phyloP scores from a whole-genome alignment of 2,113 vertebrate genomes.

The Vireo altiloquus region DNA sequence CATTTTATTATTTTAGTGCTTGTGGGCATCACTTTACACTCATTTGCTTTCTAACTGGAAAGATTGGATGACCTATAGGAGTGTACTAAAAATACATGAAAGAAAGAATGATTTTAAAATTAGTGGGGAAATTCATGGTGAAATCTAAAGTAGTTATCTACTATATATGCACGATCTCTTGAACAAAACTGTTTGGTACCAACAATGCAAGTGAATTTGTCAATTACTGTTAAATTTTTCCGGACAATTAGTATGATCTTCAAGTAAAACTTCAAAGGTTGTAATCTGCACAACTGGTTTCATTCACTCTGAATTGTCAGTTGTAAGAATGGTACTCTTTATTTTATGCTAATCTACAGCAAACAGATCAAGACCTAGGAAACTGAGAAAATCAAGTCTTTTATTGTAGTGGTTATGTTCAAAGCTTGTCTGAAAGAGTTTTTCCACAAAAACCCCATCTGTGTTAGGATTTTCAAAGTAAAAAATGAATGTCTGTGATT shows the following conservation, averaged over 20 bases:
- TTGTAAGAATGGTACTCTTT: neutral
- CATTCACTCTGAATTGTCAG: neutral
- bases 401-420: slow-evolving; percentile 5
- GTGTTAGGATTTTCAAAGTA: neutral
- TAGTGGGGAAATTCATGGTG: neutral
- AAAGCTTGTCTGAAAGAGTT: slow-evolving; percentile 7
- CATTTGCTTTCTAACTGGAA: neutral
- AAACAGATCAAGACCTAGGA: slow-evolving; percentile 17
- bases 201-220: neutral
- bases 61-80: neutral
- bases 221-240: slow-evolving; percentile 8
- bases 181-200: neutral
- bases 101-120: neutral
- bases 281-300: neutral
- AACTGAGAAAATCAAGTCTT: slow-evolving; percentile 14
- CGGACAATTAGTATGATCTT: neutral
- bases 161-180: neutral
- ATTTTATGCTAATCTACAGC: neutral
- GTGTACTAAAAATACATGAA: neutral
- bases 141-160: neutral
- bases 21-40: neutral
- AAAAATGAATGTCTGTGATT: neutral
- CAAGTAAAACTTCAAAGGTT: slow-evolving; percentile 15
- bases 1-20: neutral
- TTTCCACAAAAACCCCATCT: neutral